These are phyloP conservation scores for Unio delphinus DNA, from an alignment of 2,888 invertebrate genomes.

Conservation along the genomic window DNA sequence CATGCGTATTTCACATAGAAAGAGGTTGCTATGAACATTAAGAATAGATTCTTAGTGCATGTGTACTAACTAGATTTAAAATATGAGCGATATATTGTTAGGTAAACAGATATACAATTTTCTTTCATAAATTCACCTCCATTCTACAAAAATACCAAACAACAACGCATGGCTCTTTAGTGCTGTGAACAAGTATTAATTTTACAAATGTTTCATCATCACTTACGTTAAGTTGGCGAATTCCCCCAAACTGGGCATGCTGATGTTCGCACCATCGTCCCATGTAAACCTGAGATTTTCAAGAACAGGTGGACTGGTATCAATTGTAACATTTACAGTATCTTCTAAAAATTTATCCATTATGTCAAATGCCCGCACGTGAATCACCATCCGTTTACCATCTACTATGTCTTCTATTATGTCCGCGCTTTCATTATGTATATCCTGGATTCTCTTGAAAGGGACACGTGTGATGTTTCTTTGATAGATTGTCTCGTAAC, in stretches of 20 bases:
- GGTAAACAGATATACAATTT: no score
- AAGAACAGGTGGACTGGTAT: slow-evolving; percentile 32
- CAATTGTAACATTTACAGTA: slow-evolving; percentile 22
- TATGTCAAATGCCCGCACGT: slow-evolving; percentile 26
- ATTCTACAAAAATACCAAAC: no score
- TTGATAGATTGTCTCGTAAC: slow-evolving; percentile 11
- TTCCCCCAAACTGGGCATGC: slow-evolving; percentile 32
- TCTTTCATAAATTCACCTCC: no score
- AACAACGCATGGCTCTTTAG: not conserved
- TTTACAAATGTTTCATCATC: not conserved
- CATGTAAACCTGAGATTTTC: slow-evolving; percentile 35
- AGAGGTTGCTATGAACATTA: no score
- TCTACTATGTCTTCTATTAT: slow-evolving; percentile 18
- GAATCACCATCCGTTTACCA: slow-evolving; percentile 25
- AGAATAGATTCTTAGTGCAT: no score
- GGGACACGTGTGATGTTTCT: not conserved
- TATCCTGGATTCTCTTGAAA: slow-evolving; percentile 10
- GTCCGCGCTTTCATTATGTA: slow-evolving; percentile 7
- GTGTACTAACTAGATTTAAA: no score
- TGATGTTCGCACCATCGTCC: slow-evolving; percentile 35
- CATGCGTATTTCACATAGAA: no score
- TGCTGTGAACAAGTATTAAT: not conserved
- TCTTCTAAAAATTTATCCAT: slow-evolving; percentile 28
- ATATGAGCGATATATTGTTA: no score
- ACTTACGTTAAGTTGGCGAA: slow-evolving; percentile 35